These are phyloP conservation scores for Metallyticus violacea DNA, from an alignment of 2,888 invertebrate species.

Conservation along the genomic window DNA sequence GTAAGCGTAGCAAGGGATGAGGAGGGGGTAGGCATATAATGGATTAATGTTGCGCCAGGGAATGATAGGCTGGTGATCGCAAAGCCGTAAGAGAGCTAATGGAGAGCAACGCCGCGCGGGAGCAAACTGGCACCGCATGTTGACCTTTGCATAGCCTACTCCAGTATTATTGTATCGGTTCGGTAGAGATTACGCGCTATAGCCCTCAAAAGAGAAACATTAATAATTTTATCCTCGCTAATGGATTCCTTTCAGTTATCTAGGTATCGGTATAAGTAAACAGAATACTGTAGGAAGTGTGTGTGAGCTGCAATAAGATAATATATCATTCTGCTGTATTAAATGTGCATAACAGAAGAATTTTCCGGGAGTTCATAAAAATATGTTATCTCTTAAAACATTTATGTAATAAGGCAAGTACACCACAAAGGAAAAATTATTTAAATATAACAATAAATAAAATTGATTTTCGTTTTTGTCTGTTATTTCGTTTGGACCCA, in stretches of 20 bases:
- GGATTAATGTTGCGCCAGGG: not conserved
- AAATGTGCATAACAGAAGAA: too few species aligned
- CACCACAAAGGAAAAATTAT: too few species aligned
- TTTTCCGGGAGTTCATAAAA: too few species aligned
- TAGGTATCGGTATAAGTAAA: not conserved
- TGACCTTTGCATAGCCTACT: not conserved
- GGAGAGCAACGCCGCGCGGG: not conserved
- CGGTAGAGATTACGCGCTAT: not conserved
- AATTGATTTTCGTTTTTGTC: too few species aligned
- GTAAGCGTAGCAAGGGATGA: too few species aligned
- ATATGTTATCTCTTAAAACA: too few species aligned
- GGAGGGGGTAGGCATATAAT: not conserved
- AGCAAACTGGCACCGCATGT: not conserved
- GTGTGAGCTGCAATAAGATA: too few species aligned
- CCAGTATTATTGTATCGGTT: not conserved
- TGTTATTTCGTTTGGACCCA: too few species aligned
- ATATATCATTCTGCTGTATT: too few species aligned
- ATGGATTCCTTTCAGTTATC: not conserved
- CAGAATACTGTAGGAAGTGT: not conserved
- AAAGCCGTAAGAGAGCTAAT: not conserved
- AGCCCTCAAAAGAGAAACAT: too few species aligned
- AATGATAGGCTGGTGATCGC: not conserved
- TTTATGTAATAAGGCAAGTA: too few species aligned
- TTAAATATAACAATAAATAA: too few species aligned
- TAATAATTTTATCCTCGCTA: not conserved